Percentiles rank a stretch among this genome's conserved stretches.
These are phyloP conservation scores for Drosophila algonquin DNA, from an alignment of 2,888 invertebrate species.

Conservation along the genomic window DNA sequence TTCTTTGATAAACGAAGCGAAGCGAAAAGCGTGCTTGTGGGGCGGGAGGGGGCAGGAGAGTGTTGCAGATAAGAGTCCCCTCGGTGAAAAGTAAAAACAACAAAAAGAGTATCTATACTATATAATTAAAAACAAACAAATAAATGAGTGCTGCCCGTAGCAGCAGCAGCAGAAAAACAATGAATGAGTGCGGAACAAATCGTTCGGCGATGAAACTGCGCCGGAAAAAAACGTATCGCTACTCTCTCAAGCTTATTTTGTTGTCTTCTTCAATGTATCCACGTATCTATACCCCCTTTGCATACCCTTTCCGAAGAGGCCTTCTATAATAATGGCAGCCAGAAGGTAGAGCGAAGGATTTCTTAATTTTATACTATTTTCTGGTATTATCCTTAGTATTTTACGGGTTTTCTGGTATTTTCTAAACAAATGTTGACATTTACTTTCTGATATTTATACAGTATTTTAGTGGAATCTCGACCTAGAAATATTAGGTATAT, in stretches of 20 bases:
- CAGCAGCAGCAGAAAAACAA: slow-evolving; percentile 18
- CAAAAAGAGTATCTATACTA: slow-evolving; percentile 28
- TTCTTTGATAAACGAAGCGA: slow-evolving; percentile 36
- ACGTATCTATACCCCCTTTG: neutral
- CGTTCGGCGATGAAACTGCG: neutral
- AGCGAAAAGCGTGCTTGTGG: neutral
- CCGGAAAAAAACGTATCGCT: neutral
- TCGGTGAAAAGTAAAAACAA: slow-evolving; percentile 14
- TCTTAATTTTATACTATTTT: no score
- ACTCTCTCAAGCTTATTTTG: neutral
- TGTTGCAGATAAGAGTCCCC: slow-evolving; percentile 33
- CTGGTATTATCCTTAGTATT: no score
- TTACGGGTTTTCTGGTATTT: no score
- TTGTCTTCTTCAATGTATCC: neutral
- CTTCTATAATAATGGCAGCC: neutral
- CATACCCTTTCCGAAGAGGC: neutral
- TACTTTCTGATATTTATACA: no score
- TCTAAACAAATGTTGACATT: no score
- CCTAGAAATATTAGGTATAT: no score
- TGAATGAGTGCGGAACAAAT: slow-evolving; percentile 27
- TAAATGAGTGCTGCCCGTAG: slow-evolving; percentile 8
- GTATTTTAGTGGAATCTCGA: no score
- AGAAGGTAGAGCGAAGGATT: neutral
- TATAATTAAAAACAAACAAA: slow-evolving; percentile 42
- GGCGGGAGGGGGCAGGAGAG: neutral